Evolutionary conservation across 2,113 vertebrate genomes (phyloP), one percentile per base, ranked within the genome.

Genomic region (Zosterops lateralis): DNA sequence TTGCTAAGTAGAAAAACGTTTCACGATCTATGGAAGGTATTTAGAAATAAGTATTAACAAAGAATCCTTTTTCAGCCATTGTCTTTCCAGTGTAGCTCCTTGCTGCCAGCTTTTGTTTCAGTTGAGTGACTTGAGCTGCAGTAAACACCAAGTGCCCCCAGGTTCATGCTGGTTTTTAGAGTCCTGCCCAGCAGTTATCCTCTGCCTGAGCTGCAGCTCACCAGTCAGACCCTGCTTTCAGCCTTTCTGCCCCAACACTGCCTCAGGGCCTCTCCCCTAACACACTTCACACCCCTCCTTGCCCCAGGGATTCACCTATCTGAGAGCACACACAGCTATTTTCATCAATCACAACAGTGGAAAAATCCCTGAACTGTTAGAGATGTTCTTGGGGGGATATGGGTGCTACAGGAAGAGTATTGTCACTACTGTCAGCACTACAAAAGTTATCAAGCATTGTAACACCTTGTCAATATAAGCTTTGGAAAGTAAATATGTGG

Each of bases 331-430:
- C 28, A 34, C 31, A 70, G 24, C 19, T 47, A 12, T n/a, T 61
- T 56, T 10, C 3, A 31, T 38, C 16, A 14, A 17, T 13, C 38
- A 58, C 18, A 57, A 12, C 5, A 28, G 21, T 1, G 14, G 38
- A n/a, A 44, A 90, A 40, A 10, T 18, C 12, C 38, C 38, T 38
- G 12, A 31, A 3, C 18, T 25, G 3, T 11, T 54, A 18, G 22
- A 26, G 19, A 26, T 4, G 1, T 12, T 78, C 16, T 71, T 40
- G 6, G 1, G 1, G 12, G 2, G 1, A 19, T 25, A 44, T 1
- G 10, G 6, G 4, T 50, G 19, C 5, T 34, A 32, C 6, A 14
- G 9, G 28, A 40, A 38, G 20, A 45, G 1, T 20, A 5, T 20
- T 36, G 18, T 19, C 56, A 6, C 36, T 76, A 7, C 29, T 61